phyloP scores from a whole-genome alignment of 2,113 vertebrate genomes.

The Podocnemis expansa region DNA sequence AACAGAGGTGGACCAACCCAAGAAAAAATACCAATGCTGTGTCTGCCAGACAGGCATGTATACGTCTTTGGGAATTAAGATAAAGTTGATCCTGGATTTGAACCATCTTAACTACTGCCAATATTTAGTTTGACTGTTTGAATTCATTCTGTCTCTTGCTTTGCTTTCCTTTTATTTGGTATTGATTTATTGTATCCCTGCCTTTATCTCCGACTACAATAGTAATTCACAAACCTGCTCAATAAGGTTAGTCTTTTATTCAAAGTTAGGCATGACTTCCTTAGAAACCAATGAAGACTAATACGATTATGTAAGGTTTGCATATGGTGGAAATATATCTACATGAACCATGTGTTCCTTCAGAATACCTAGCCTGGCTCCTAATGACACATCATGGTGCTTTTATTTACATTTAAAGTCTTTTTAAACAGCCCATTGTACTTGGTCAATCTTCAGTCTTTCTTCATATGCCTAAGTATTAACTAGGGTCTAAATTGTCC shows the following conservation, averaged over 20 bases:
- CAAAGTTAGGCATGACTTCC: not conserved
- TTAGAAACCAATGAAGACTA: not conserved
- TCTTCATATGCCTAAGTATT: not conserved
- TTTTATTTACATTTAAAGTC: not conserved
- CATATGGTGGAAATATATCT: fast-evolving
- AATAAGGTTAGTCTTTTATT: not conserved
- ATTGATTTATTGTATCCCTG: not conserved
- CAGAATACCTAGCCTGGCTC: not conserved
- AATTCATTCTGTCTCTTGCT: not conserved
- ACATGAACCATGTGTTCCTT: not conserved
- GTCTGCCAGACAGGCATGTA: not conserved
- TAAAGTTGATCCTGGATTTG: not conserved
- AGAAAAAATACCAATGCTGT: not conserved
- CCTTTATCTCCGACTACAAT: not conserved
- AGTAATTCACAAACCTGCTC: not conserved
- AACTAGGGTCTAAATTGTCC: not conserved
- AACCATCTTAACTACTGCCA: not conserved
- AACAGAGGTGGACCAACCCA: not conserved
- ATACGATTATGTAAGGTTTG: not conserved
- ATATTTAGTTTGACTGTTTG: not conserved
- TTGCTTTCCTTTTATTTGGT: not conserved
- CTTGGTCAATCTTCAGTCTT: constrained; percentile 7
- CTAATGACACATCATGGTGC: not conserved
- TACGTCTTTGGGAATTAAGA: not conserved
- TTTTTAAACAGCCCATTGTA: not conserved